These are phyloP conservation scores for Halcyon chelicuti DNA, from an alignment of 2,797 vertebrate species.

Conservation along the genomic window DNA sequence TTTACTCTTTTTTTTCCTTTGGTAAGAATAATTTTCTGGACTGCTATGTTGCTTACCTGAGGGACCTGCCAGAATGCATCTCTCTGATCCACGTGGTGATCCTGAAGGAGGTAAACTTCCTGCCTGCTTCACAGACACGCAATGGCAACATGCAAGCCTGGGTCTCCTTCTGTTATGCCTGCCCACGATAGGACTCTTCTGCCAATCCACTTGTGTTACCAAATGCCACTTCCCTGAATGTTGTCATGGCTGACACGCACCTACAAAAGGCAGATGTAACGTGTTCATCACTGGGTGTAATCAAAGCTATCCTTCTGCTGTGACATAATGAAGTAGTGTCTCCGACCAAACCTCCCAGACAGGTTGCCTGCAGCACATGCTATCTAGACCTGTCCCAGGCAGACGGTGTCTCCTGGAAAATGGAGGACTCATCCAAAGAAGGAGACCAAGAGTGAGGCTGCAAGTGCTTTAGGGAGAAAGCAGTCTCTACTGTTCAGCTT, in stretches of 20 bases:
- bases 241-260: background rate
- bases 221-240: background rate
- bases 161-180: background rate
- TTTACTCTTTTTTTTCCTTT: background rate
- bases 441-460: background rate
- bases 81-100: constrained; percentile 87
- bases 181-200: background rate
- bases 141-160: background rate
- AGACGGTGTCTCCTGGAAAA: background rate
- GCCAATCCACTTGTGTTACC: background rate
- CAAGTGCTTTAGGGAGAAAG: background rate
- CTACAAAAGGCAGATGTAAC: background rate
- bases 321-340: background rate
- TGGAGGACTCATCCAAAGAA: background rate
- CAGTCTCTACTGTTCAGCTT: background rate
- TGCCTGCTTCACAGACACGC: background rate
- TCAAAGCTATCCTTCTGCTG: background rate
- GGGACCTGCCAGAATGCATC: constrained; percentile 94
- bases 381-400: background rate
- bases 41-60: constrained; percentile 93
- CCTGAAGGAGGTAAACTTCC: constrained; percentile 79
- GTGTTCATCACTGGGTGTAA: background rate
- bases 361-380: background rate
- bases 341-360: background rate
- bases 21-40: constrained; percentile 94